These are phyloP conservation scores for Dryobates pubescens DNA, from an alignment of 2,797 vertebrate species.

Conservation along the genomic window DNA sequence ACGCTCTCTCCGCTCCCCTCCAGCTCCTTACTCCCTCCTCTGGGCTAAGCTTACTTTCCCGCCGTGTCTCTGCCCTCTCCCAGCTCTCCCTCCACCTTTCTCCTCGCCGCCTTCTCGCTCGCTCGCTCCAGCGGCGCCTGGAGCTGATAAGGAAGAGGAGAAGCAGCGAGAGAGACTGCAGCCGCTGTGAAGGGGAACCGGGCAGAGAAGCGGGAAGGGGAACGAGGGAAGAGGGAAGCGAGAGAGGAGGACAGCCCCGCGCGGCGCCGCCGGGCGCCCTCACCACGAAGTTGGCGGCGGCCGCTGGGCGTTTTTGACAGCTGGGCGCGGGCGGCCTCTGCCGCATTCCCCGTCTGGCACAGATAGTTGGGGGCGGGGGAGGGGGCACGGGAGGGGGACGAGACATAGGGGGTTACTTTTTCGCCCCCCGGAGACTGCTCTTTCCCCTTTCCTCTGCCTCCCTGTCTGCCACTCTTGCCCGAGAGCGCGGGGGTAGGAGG, in stretches of 20 bases:
- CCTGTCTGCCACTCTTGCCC: neutral
- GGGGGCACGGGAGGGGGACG: neutral
- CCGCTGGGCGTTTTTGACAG: conserved; percentile 69
- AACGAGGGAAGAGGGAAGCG: neutral
- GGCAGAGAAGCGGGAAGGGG: neutral
- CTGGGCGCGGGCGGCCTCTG: conserved; percentile 60
- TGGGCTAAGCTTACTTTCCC: neutral
- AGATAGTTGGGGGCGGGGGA: neutral
- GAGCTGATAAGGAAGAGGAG: conserved; percentile 41
- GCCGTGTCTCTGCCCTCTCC: neutral
- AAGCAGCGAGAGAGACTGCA: conserved; percentile 11
- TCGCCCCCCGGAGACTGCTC: neutral
- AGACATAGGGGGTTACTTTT: neutral
- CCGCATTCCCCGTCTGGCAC: conserved; percentile 11
- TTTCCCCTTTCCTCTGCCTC: neutral
- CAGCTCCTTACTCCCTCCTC: conserved; percentile 4
- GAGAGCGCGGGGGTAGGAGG: neutral
- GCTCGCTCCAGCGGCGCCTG: conserved; percentile 29
- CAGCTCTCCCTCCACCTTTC: neutral
- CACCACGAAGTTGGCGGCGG: conserved; percentile 70
- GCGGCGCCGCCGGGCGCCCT: neutral
- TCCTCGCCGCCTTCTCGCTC: neutral
- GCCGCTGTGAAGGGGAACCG: neutral
- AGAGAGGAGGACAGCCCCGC: neutral
- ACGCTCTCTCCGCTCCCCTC: neutral